These are phyloP conservation scores for Ypsolopha sequella DNA, from an alignment of 2,888 invertebrate species.

Conservation along the genomic window DNA sequence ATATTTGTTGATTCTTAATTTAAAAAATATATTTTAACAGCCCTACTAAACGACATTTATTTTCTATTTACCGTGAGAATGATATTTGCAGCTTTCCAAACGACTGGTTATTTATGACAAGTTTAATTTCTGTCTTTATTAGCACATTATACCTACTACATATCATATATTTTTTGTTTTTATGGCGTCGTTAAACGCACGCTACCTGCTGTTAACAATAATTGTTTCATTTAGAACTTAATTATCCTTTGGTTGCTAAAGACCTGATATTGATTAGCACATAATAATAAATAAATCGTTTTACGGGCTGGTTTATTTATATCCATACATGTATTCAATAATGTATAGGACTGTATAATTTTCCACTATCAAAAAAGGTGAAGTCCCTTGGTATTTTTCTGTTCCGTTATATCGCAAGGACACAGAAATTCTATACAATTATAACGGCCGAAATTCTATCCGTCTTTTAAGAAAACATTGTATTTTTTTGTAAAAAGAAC, in stretches of 20 bases:
- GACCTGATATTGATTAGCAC: too few relatives aligned
- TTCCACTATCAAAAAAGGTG: too few relatives aligned
- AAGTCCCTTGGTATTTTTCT: slow-evolving; percentile 24
- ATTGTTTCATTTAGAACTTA: background rate
- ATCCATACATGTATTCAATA: too few relatives aligned
- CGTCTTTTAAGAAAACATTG: slow-evolving; percentile 55
- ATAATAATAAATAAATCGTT: too few relatives aligned
- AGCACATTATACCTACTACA: background rate
- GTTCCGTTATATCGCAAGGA: slow-evolving; percentile 30
- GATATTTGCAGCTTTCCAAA: background rate
- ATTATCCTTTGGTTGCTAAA: background rate
- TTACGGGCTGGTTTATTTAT: too few relatives aligned
- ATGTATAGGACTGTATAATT: too few relatives aligned
- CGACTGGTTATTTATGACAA: background rate
- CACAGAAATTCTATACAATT: slow-evolving; percentile 69
- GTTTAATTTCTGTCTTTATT: background rate
- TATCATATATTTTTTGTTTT: background rate
- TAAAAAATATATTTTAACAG: too few relatives aligned
- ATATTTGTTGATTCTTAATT: too few relatives aligned
- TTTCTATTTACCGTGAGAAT: background rate
- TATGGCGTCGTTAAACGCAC: background rate
- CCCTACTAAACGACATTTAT: background rate
- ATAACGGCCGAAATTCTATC: slow-evolving; percentile 70
- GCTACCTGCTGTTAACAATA: background rate
- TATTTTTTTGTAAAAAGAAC: slow-evolving; percentile 33